Conservation (phyloP, 2,113 vertebrate genomes). For the Callopanchax toddi region DNA sequence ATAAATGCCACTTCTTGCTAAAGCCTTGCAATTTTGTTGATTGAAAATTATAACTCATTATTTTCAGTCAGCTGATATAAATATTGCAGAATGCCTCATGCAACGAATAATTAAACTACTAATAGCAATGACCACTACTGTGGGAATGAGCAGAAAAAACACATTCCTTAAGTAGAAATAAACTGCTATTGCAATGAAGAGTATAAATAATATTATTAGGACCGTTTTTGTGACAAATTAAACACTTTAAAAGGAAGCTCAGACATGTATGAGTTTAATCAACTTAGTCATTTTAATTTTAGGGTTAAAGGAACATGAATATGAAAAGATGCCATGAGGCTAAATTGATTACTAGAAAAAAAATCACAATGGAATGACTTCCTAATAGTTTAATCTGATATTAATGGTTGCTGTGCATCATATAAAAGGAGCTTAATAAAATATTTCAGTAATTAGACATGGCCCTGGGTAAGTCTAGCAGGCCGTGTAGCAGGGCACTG, state of each 20-base stretch:
- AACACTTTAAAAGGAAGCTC: constrained; percentile 5
- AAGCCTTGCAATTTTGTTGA: not conserved
- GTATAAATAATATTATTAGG: not conserved
- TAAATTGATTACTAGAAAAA: constrained; percentile 34
- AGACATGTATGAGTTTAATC: constrained; percentile 12
- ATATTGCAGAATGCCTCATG: not conserved
- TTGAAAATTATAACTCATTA: not conserved
- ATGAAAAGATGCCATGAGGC: constrained; percentile 35
- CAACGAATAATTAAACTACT: not conserved
- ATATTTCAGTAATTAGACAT: constrained; percentile 33
- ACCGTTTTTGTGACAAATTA: not conserved
- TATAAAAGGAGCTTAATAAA: constrained; percentile 27
- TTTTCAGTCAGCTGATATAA: not conserved
- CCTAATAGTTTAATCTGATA: constrained; percentile 33
- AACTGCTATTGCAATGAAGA: not conserved
- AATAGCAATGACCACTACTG: not conserved
- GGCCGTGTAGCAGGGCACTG: too few relatives aligned
- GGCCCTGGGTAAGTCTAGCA: constrained; percentile 23
- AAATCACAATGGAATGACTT: constrained; percentile 34
- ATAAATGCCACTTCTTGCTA: not conserved
- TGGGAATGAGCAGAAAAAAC: not conserved
- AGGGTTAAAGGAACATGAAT: constrained; percentile 32
- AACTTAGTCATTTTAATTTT: constrained; percentile 21
- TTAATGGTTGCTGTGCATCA: constrained; percentile 19
- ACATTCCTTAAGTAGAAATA: not conserved